A percentile compares a stretch with the other conserved stretches of the same genome.
Conservation (phyloP, 2,797 vertebrate genomes). For the Gymnothorax javanicus region DNA sequence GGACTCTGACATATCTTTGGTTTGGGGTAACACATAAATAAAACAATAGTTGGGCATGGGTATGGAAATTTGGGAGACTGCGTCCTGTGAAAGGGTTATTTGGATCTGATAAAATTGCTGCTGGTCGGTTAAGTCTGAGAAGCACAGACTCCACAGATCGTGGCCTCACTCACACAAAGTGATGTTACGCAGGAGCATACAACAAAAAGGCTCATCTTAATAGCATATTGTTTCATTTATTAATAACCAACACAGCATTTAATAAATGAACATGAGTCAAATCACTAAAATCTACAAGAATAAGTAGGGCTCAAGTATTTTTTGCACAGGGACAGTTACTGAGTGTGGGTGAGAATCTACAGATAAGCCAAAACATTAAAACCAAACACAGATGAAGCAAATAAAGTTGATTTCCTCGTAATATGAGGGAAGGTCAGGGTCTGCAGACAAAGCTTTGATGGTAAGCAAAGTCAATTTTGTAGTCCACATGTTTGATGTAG, state of each 20-base stretch:
- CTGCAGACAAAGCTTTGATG: too few relatives aligned
- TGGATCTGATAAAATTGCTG: not conserved
- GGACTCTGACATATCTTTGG: conserved; percentile 34
- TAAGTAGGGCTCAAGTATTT: not conserved
- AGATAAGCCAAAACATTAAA: too few relatives aligned
- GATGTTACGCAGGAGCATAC: conserved; percentile 6
- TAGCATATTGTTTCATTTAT: not conserved
- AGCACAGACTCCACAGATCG: not conserved
- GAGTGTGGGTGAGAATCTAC: not conserved
- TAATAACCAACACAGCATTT: not conserved
- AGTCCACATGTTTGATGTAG: too few relatives aligned
- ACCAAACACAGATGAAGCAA: too few relatives aligned
- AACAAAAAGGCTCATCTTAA: not conserved
- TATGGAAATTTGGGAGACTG: not conserved
- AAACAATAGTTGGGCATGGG: not conserved
- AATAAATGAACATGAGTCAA: not conserved
- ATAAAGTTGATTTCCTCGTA: too few relatives aligned
- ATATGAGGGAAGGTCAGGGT: too few relatives aligned
- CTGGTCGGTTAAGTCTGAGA: not conserved
- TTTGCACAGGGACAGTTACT: not conserved
- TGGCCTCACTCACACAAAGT: not conserved
- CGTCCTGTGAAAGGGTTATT: not conserved
- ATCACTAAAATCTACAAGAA: not conserved
- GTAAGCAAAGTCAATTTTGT: too few relatives aligned
- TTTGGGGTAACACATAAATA: conserved; percentile 21